phyloP scores from a whole-genome alignment of 2,113 vertebrate species.

The Planiliza haematocheilus region DNA sequence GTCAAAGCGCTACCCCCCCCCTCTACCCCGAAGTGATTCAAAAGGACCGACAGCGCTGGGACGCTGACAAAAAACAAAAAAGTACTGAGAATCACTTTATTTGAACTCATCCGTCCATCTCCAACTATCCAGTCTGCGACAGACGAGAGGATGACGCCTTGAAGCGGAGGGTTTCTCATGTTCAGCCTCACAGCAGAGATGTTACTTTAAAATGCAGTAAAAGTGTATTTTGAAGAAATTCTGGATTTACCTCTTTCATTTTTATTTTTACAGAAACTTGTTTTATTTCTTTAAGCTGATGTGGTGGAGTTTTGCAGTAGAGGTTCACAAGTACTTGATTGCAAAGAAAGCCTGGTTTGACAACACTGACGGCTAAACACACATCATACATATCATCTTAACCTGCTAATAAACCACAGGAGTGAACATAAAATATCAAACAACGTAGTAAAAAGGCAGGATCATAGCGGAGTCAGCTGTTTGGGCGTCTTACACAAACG shows the following conservation, averaged over 20 bases:
- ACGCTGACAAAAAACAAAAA: neutral
- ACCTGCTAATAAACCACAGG: neutral
- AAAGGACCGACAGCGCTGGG: conserved; percentile 42
- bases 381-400: neutral
- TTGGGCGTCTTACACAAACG: too few relatives aligned
- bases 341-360: neutral
- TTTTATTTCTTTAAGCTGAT: conserved; percentile 10
- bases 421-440: neutral
- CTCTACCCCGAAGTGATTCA: conserved; percentile 7
- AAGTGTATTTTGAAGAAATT: conserved; percentile 62
- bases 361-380: accelerated
- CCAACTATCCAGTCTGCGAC: neutral
- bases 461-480: too few relatives aligned
- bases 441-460: neutral
- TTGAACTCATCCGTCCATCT: conserved; percentile 22
- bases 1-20: neutral
- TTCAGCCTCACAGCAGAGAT: conserved; percentile 20
- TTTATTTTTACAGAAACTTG: neutral
- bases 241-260: conserved; percentile 1
- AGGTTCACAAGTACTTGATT: too few relatives aligned
- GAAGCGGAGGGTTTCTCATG: conserved; percentile 12
- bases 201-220: conserved; percentile 69
- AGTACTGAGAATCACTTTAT: conserved; percentile 19
- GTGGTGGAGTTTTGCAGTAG: too few relatives aligned
- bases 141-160: conserved; percentile 15